A percentile compares a stretch with the other conserved stretches of the same genome.
These are phyloP conservation scores for Bemisia tabaci DNA, from an alignment of 1,140 invertebrate species.

Conservation along the genomic window DNA sequence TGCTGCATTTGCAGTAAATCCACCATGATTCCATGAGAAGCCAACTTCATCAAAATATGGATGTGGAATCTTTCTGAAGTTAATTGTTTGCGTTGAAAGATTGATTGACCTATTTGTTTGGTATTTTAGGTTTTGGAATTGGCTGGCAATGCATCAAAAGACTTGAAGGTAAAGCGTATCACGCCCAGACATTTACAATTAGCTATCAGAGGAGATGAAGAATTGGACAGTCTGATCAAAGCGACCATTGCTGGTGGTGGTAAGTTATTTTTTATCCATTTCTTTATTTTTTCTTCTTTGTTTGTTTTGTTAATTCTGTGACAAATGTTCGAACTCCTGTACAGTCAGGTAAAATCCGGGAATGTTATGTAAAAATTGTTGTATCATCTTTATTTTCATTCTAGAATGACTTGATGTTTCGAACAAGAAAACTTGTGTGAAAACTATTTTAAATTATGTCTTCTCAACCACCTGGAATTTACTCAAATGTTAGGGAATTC, in stretches of 20 bases:
- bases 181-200: conserved; percentile 97
- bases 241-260: conserved; percentile 99
- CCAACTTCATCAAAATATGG: too few relatives aligned
- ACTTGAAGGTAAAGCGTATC: conserved; percentile 99
- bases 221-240: conserved; percentile 97
- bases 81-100: too few relatives aligned
- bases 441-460: too few relatives aligned
- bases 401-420: too few relatives aligned
- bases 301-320: conserved; percentile 6
- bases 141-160: conserved; percentile 97
- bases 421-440: too few relatives aligned
- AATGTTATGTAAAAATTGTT: conserved; percentile 4
- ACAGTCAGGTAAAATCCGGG: conserved; percentile 3
- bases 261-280: conserved; percentile 28
- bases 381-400: too few relatives aligned
- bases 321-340: conserved; percentile 7
- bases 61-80: too few relatives aligned
- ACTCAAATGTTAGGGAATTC: too few relatives aligned
- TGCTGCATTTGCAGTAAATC: too few relatives aligned
- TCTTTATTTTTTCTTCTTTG: background rate
- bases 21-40: too few relatives aligned
- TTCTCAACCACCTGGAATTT: too few relatives aligned
- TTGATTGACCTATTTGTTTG: too few relatives aligned
- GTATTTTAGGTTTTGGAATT: conserved; percentile 92
- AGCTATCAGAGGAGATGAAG: conserved; percentile 97